A percentile compares a stretch with the other conserved stretches of the same genome.
Evolutionary conservation across 2,113 vertebrate species (phyloP).

Genomic region (Phasianus colchicus): DNA sequence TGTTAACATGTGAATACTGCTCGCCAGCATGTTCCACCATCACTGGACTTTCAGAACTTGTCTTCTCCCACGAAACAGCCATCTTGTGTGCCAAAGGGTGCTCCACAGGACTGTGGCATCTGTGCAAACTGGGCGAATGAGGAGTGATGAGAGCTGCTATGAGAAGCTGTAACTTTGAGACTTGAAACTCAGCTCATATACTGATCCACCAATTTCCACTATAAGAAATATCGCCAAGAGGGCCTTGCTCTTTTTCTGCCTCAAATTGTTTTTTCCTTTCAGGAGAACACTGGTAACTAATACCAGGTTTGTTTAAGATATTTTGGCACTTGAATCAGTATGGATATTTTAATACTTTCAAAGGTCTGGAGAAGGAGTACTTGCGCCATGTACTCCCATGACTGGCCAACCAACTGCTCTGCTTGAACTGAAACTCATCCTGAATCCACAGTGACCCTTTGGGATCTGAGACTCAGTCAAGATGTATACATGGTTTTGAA

Average conservation of each 20-base stretch:
- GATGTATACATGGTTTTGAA: not conserved
- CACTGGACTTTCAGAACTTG: not conserved
- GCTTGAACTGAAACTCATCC: conserved; percentile 18
- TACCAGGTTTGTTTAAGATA: not conserved
- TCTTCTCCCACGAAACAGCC: not conserved
- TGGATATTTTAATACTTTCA: not conserved
- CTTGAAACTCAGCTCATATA: not conserved
- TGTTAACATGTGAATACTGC: conserved; percentile 42
- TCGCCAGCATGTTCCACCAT: not conserved
- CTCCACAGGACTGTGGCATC: not conserved
- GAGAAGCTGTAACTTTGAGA: not conserved
- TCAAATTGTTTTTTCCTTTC: not conserved
- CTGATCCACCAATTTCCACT: not conserved
- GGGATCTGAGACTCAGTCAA: not conserved
- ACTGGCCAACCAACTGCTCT: not conserved
- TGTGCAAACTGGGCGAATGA: not conserved
- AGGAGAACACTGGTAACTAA: not conserved
- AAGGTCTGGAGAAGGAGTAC: not conserved
- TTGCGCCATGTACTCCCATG: not conserved
- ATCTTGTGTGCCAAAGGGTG: not conserved
- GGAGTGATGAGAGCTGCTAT: not conserved
- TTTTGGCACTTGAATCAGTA: not conserved
- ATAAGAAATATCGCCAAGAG: not conserved
- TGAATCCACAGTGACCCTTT: not conserved
- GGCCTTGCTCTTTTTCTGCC: not conserved